phyloP scores from a whole-genome alignment of 2,113 vertebrate species.

The Corythaixoides concolor region DNA sequence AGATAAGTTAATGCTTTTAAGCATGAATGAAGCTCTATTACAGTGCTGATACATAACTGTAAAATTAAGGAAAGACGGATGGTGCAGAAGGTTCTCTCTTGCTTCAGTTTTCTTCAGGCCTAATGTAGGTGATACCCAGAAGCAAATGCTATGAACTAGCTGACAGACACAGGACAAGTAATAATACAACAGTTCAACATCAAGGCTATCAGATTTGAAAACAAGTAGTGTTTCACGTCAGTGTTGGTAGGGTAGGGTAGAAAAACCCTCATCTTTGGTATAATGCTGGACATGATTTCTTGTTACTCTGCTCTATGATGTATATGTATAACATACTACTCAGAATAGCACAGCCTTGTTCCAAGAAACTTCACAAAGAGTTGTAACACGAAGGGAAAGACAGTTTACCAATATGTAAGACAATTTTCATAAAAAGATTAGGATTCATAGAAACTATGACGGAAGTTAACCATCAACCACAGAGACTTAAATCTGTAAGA shows the following conservation, averaged over 20 bases:
- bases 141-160: not conserved
- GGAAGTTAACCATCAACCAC: not conserved
- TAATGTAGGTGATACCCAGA: not conserved
- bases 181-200: not conserved
- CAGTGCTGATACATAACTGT: not conserved
- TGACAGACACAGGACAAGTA: not conserved
- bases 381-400: not conserved
- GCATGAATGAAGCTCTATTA: not conserved
- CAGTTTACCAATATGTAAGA: not conserved
- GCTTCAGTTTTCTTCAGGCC: not conserved
- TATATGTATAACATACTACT: fast-evolving
- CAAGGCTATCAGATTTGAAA: not conserved
- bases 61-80: not conserved
- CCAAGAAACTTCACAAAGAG: not conserved
- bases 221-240: not conserved
- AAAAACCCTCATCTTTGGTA: fast-evolving
- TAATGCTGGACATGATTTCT: not conserved
- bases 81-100: not conserved
- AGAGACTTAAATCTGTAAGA: not conserved
- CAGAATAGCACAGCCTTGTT: not conserved
- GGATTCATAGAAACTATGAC: not conserved
- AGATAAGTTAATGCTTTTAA: not conserved
- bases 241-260: too few species aligned
- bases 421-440: not conserved
- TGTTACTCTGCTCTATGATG: not conserved